Evolutionary conservation across 2,888 invertebrate species (phyloP).

Genomic region (Belgica antarctica): DNA sequence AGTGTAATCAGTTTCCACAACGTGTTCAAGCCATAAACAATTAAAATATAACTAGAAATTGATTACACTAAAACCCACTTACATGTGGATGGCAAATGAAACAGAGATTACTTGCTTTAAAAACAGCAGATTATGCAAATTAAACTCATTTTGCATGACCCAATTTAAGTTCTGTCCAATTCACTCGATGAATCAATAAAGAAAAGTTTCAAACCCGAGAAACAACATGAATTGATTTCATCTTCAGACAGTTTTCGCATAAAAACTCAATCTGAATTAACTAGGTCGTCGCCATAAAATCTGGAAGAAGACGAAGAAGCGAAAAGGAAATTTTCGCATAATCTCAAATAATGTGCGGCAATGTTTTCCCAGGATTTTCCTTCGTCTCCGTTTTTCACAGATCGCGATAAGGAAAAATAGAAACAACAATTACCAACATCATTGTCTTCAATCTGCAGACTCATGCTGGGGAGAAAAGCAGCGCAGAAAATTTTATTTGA

Average conservation of each 20-base stretch:
- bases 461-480: neutral
- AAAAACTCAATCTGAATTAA: conserved; percentile 17
- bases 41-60: no score
- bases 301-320: neutral
- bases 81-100: no score
- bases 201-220: neutral
- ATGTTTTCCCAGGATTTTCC: neutral
- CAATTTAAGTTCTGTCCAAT: neutral
- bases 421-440: neutral
- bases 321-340: neutral
- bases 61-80: no score
- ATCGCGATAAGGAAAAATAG: conserved; percentile 1
- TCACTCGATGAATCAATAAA: neutral
- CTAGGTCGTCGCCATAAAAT: conserved; percentile 27
- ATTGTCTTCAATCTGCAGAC: neutral
- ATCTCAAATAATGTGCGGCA: conserved; percentile 16
- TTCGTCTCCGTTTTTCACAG: neutral
- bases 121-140: neutral
- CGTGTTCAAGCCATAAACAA: no score
- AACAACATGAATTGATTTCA: neutral
- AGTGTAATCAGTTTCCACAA: no score
- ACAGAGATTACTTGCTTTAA: no score
- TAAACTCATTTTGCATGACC: neutral
- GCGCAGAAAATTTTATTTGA: neutral
- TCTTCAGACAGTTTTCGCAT: neutral